Base-by-base conservation (phyloP, 2,113 vertebrate species). In the Porphyrio hochstetteri region DNA sequence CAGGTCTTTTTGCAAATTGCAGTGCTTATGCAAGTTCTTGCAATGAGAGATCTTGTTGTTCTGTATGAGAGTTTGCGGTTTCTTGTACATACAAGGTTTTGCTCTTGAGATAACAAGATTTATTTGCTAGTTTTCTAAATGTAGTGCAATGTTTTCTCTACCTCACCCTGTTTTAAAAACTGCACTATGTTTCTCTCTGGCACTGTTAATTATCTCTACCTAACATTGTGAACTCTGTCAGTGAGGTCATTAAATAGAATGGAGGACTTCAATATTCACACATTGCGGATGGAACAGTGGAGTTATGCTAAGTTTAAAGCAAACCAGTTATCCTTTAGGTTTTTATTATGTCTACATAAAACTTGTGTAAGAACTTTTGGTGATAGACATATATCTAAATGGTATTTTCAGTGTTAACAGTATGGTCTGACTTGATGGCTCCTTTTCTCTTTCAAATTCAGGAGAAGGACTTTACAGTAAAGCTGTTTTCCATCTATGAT, bases 31-130 rank as follows among this genome's bases (percentile, higher is more conserved):
- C 52, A 71, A 17, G 57, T 31, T 79, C 89, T 68, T 85, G 33
- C 29, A 28, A 5, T 25, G 44, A 64, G 40, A n/a, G 7, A 5
- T 64, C 18, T 52, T 48, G 13, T 0, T 86, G 9, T 61, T 80
- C 64, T 13, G 16, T 11, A 0, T 24, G 53, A 38, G 35, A 24
- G 3, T 28, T 71, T 38, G 7, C 44, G 31, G 13, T 40, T 92
- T 80, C 55, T 82, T 1, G 2, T 69, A 10, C 3, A 0, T 44
- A 7, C 0, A 10, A 70, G 7, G 8, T 64, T 74, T 86, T 70
- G 18, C 13, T 90, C 16, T 82, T 85, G 14, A 60, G 20, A 31
- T 88, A 52, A n/a, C 7, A 27, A 64, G 10, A 46, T 63, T 33
- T 42, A n/a, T 79, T 69, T 82, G 7, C 36, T 71, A 29, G 7